Base-by-base conservation (phyloP, 1,140 invertebrate genomes). In the Pectinophora gossypiella region DNA sequence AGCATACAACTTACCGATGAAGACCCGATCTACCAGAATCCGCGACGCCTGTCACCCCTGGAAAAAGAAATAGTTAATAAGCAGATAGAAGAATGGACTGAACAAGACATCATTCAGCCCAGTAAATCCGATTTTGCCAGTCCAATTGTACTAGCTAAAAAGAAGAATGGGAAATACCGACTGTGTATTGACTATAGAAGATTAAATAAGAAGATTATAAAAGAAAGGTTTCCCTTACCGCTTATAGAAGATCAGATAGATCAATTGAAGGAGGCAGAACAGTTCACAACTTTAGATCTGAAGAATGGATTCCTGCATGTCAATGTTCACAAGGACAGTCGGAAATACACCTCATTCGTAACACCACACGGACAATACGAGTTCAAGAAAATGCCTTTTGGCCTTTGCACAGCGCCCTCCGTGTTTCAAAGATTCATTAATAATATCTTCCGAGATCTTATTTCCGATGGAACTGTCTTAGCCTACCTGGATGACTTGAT, bases 251-350 rank as follows among this genome's bases (percentile, higher is more conserved):
- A 89, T 32, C 65, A 71, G 5, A 56, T 91, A 6, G 77, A 87
- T 56, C 40, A 67, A 73, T 54, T 73, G 18, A 45, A 57, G 43
- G 64, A 66, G 0, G 68, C 64, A 1, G 54, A 68, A 5, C 76
- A 74, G 47, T 90, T 90, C 50, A 78, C 76, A 3, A 69, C 83
- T 0, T 44, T 91, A 0, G 89, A 91, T 72, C 66, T 61, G 20
- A 38, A 50, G 0, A 78, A 70, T 21, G 89, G 89, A 3, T 91
- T 88, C 59, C 81, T 82, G 59, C 89, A 91, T 57, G 68, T 91
- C 4, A 54, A 69, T 3, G 38, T 89, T 0, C 12, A 51, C 9
- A 38, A 59, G 43, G 54, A 64, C 0, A 63, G 71, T 49, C 64
- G 42, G 4, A 59, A 70, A 2, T 89, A 89, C 60, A 90, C 87